These are phyloP conservation scores for Acropora yongei DNA, from an alignment of 64 coral and sea anemone species.

Conservation along the genomic window DNA sequence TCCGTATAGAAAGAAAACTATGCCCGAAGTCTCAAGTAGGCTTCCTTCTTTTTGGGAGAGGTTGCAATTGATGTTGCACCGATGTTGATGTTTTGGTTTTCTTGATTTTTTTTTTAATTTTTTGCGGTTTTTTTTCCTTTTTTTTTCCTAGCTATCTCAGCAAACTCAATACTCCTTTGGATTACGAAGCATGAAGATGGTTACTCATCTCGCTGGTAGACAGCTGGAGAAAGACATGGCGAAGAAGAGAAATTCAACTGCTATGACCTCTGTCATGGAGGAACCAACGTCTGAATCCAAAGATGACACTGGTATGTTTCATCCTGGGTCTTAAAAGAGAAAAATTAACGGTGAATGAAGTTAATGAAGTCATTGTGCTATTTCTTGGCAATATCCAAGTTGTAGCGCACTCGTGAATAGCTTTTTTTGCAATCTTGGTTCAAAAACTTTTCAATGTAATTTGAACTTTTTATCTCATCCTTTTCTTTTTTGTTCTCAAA, in stretches of 20 bases:
- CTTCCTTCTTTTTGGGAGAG: no score
- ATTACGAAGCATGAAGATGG: slow-evolving; percentile 77
- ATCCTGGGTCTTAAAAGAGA: neutral
- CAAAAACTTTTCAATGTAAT: no score
- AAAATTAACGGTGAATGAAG: neutral
- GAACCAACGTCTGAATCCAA: neutral
- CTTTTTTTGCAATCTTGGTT: no score
- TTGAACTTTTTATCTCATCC: no score
- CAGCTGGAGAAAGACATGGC: slow-evolving; percentile 61
- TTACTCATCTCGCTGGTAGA: slow-evolving; percentile 65
- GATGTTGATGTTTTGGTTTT: no score
- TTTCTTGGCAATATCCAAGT: no score
- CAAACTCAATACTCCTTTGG: slow-evolving; percentile 79
- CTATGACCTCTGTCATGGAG: neutral
- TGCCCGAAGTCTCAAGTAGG: no score
- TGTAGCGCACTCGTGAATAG: no score
- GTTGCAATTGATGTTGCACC: no score
- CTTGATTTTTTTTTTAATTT: neutral
- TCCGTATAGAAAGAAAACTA: no score
- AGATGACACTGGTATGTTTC: slow-evolving; percentile 39
- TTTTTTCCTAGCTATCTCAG: slow-evolving; percentile 1
- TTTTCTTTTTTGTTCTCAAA: neutral
- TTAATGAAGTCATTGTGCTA: neutral
- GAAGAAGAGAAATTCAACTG: neutral
- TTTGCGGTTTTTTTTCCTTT: neutral